Percentiles rank a stretch among this genome's conserved stretches.
Conservation (phyloP, 2,797 vertebrate species). For the Falco columbarius region DNA sequence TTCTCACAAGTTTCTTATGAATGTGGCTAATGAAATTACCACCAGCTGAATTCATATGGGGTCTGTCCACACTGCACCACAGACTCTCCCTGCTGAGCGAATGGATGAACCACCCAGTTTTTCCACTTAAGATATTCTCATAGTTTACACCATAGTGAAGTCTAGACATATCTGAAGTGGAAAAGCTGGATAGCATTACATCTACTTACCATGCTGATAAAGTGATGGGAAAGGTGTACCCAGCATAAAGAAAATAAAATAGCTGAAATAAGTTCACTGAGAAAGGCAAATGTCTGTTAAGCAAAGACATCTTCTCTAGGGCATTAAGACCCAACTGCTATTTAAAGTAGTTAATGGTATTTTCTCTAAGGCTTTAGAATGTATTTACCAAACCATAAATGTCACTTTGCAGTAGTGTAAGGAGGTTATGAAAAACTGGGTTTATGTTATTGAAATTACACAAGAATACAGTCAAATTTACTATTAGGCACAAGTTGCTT, state of each 20-base stretch:
- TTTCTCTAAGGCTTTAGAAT: background rate
- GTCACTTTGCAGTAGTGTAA: background rate
- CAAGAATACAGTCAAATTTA: background rate
- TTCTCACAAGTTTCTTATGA: background rate
- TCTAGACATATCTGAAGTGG: background rate
- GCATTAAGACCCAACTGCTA: background rate
- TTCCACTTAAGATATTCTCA: background rate
- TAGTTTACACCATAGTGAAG: background rate
- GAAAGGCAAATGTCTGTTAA: background rate
- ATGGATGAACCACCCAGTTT: background rate
- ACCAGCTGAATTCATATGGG: background rate
- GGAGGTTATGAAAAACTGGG: background rate
- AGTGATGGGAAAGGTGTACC: background rate
- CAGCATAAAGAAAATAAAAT: background rate
- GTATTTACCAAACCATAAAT: background rate
- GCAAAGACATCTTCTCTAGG: background rate
- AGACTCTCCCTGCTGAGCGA: background rate
- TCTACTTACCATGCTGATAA: background rate
- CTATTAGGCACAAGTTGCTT: background rate
- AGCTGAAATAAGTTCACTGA: background rate
- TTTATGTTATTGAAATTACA: background rate
- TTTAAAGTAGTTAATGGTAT: background rate
- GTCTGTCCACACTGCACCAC: background rate
- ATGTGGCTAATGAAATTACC: background rate
- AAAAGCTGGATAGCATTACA: background rate